Conservation (phyloP, 2,797 vertebrate genomes). For the Lutjanus campechanus region DNA sequence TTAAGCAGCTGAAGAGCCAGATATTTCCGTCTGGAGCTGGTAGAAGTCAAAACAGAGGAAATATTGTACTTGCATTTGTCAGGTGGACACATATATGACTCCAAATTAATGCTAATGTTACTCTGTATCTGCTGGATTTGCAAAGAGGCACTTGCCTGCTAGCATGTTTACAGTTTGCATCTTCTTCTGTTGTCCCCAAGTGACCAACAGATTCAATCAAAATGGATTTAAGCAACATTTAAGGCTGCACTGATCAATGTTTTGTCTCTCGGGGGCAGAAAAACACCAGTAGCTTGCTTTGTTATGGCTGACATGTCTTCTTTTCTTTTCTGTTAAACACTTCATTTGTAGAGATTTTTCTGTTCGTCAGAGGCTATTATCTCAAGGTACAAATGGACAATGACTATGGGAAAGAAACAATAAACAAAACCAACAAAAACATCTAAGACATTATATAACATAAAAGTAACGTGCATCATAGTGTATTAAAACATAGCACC, state of each 20-base stretch:
- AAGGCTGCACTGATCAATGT: conserved; percentile 7
- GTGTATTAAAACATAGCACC: too few species aligned
- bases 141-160: not conserved
- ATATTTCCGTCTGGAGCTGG: conserved; percentile 7
- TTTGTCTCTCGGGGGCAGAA: not conserved
- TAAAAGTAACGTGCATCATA: too few species aligned
- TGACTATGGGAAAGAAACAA: too few species aligned
- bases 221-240: not conserved
- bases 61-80: not conserved
- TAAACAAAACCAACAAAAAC: too few species aligned
- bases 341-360: too few species aligned
- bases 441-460: too few species aligned
- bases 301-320: not conserved
- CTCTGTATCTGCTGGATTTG: not conserved
- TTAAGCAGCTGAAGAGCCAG: not conserved
- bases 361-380: too few species aligned
- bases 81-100: not conserved
- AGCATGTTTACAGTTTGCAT: too few species aligned
- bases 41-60: not conserved
- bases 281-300: not conserved
- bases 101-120: not conserved
- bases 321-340: too few species aligned
- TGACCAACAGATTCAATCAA: not conserved
- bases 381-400: too few species aligned
- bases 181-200: conserved; percentile 26